Percentiles rank a stretch among this genome's conserved stretches.
These are phyloP conservation scores for Polypterus senegalus DNA, from an alignment of 2,113 vertebrate genomes.

Conservation along the genomic window DNA sequence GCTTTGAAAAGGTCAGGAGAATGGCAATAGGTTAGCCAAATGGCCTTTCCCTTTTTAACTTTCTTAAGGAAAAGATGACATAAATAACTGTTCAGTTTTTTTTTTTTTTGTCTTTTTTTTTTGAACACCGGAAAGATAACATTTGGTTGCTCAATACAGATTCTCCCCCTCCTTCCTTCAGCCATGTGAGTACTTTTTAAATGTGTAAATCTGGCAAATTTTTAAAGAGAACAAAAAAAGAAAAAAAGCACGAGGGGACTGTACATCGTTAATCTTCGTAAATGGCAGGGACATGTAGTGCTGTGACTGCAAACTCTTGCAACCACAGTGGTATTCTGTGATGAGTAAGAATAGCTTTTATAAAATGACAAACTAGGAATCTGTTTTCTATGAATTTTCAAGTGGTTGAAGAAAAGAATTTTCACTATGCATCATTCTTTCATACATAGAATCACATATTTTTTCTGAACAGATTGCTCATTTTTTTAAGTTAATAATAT, in stretches of 20 bases:
- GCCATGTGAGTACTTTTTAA: too few species aligned
- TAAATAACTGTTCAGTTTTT: too few species aligned
- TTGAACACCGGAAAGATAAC: too few species aligned
- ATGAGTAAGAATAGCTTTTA: constrained; percentile 15
- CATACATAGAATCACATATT: constrained; percentile 27
- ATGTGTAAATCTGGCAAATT: too few species aligned
- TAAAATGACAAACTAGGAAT: background rate
- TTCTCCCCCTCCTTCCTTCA: too few species aligned
- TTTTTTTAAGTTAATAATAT: constrained; percentile 1
- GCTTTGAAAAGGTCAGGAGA: too few species aligned
- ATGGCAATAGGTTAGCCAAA: too few species aligned
- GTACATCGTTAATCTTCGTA: constrained; percentile 4
- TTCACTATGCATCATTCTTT: constrained; percentile 27
- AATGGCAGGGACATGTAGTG: background rate
- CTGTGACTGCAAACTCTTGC: background rate
- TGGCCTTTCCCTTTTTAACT: too few species aligned
- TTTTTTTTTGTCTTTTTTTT: too few species aligned
- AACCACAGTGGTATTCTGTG: constrained; percentile 7
- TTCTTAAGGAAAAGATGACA: too few species aligned
- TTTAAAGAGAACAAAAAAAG: too few species aligned
- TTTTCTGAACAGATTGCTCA: background rate
- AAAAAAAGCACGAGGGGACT: background rate
- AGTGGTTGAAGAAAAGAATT: constrained; percentile 18
- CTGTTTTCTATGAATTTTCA: constrained; percentile 38
- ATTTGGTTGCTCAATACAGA: too few species aligned